These are phyloP conservation scores for Bovichtus variegatus DNA, from an alignment of 2,797 vertebrate genomes.

Conservation along the genomic window DNA sequence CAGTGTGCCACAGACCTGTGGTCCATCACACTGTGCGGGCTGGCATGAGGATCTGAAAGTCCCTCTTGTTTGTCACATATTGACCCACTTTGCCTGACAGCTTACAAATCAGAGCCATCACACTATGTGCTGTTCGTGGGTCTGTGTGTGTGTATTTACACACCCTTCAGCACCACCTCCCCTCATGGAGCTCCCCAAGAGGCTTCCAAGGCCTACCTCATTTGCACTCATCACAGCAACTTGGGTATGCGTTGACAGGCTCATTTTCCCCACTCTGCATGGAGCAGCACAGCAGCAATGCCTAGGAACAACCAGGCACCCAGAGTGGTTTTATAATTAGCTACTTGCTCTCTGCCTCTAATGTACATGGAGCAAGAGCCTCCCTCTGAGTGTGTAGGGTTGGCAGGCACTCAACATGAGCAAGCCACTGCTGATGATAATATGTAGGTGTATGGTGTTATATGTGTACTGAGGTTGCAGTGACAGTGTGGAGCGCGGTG, in stretches of 20 bases:
- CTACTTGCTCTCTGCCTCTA: slow-evolving; percentile 73
- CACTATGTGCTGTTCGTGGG: slow-evolving; percentile 38
- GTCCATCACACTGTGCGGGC: slow-evolving; percentile 51
- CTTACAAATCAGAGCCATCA: slow-evolving; percentile 72
- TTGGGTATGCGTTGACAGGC: slow-evolving; percentile 82
- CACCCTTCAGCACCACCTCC: slow-evolving; percentile 59
- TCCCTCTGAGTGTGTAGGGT: slow-evolving; percentile 35
- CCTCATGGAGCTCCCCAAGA: slow-evolving; percentile 64
- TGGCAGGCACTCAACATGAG: slow-evolving; percentile 38
- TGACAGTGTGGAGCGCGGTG: slow-evolving; percentile 59
- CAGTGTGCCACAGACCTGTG: slow-evolving; percentile 47
- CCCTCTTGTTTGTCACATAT: slow-evolving; percentile 77
- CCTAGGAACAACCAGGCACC: slow-evolving; percentile 70
- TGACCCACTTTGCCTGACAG: slow-evolving; percentile 81
- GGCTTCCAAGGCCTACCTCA: slow-evolving; percentile 80
- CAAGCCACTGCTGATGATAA: slow-evolving; percentile 55
- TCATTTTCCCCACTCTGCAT: slow-evolving; percentile 84
- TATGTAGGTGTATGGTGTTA: slow-evolving; percentile 46
- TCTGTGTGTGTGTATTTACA: slow-evolving; percentile 51
- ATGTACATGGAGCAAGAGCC: slow-evolving; percentile 59
- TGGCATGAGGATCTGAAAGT: slow-evolving; percentile 65
- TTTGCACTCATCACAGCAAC: slow-evolving; percentile 84
- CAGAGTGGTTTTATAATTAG: slow-evolving; percentile 86
- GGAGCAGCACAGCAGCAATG: slow-evolving; percentile 71
- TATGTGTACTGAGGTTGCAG: slow-evolving; percentile 48